Conservation (phyloP, 1,140 invertebrate species). For the Uloborus diversus region DNA sequence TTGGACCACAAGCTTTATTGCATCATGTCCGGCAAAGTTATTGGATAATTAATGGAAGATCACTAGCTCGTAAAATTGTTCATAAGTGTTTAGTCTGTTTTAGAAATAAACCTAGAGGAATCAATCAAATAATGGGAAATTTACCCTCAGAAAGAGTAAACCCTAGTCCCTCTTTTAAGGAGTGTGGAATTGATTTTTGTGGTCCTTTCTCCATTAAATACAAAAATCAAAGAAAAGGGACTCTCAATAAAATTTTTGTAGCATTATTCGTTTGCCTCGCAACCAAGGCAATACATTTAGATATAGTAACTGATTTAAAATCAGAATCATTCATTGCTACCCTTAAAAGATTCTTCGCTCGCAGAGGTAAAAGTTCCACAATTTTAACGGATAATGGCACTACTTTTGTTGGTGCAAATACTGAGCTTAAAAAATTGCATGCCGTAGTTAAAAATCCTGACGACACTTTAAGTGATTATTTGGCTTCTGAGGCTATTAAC, state of each 20-base stretch:
- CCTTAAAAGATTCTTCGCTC: slow-evolving; percentile 40
- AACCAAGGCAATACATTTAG: slow-evolving; percentile 24
- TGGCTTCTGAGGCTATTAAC: no score
- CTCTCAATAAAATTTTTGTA: slow-evolving; percentile 41
- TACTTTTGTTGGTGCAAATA: neutral
- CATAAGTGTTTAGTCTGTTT: neutral
- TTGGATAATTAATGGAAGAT: neutral
- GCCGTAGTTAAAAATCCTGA: no score
- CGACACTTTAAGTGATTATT: no score
- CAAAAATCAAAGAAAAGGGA: neutral
- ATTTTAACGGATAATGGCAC: neutral
- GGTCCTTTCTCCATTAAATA: neutral
- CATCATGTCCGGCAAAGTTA: neutral
- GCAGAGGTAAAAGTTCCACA: neutral
- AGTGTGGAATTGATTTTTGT: neutral
- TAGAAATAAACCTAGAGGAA: neutral
- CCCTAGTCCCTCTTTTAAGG: neutral
- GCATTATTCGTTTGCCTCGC: slow-evolving; percentile 46
- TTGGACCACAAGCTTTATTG: neutral
- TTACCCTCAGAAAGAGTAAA: neutral
- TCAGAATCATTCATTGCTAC: slow-evolving; percentile 44
- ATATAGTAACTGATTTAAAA: slow-evolving; percentile 38
- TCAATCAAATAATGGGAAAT: neutral
- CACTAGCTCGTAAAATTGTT: neutral
- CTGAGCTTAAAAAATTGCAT: neutral